Percentiles rank a stretch among this genome's conserved stretches.
These are phyloP conservation scores for Oreocharis arfaki DNA, from an alignment of 2,113 vertebrate species.

Conservation along the genomic window DNA sequence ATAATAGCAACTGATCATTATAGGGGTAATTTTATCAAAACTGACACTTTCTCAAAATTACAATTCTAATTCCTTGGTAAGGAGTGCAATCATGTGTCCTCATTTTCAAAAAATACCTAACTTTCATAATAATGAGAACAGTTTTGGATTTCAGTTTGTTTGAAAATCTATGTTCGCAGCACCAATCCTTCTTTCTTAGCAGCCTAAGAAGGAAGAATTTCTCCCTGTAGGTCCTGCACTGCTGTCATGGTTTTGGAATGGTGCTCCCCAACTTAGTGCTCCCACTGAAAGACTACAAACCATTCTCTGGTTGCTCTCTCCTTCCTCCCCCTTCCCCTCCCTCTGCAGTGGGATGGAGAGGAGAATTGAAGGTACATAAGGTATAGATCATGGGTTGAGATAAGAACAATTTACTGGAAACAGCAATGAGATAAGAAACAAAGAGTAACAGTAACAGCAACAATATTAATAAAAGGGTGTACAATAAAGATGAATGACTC, in stretches of 20 bases:
- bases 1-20: background rate
- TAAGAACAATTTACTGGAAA: background rate
- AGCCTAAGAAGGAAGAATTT: background rate
- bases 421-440: background rate
- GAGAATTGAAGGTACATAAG: background rate
- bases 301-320: background rate
- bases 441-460: background rate
- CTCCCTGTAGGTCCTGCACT: background rate
- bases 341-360: accelerated
- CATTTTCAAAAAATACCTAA: background rate
- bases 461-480: background rate
- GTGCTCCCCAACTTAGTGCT: background rate
- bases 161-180: background rate
- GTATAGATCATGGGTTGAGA: accelerated
- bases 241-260: background rate
- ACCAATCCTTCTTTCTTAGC: background rate
- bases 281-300: background rate
- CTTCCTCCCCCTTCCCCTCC: background rate
- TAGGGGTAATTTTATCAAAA: background rate
- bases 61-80: background rate
- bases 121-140: background rate
- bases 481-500: background rate
- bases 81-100: background rate
- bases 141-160: background rate
- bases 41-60: background rate